These are phyloP conservation scores for Clarias pachynema DNA, from an alignment of 2,797 vertebrate genomes.

Conservation along the genomic window DNA sequence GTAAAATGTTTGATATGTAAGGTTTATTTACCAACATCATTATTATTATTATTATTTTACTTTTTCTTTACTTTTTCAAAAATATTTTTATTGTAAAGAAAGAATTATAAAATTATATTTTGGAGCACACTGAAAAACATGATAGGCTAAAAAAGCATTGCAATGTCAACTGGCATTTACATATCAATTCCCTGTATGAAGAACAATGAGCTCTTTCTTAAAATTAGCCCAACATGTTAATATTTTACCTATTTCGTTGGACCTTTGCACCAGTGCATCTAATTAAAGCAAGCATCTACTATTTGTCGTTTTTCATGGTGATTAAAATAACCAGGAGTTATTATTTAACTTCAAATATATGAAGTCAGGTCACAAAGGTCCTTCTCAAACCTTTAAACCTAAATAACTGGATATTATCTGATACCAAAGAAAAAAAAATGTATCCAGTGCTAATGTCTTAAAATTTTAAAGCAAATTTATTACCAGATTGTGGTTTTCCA, in stretches of 20 bases:
- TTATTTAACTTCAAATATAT: neutral
- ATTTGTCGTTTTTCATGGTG: neutral
- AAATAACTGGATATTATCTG: neutral
- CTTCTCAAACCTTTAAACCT: neutral
- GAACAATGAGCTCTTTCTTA: neutral
- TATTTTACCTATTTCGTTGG: neutral
- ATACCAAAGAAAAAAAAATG: neutral
- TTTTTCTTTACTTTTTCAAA: neutral
- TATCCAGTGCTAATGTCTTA: neutral
- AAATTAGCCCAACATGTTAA: neutral
- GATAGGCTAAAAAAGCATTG: neutral
- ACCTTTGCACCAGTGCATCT: neutral
- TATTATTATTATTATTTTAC: neutral
- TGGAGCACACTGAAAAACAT: neutral
- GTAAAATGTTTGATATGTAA: neutral
- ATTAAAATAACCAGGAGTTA: conserved; percentile 1
- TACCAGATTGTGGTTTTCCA: conserved; percentile 81
- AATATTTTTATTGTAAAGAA: neutral
- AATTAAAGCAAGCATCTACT: neutral
- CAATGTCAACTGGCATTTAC: neutral
- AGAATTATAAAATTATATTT: neutral
- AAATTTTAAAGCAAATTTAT: neutral
- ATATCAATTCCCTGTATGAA: neutral
- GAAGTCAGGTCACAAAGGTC: neutral
- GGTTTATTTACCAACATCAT: neutral